These are phyloP conservation scores for Ruditapes philippinarum DNA, from an alignment of 1,140 invertebrate species.

Conservation along the genomic window DNA sequence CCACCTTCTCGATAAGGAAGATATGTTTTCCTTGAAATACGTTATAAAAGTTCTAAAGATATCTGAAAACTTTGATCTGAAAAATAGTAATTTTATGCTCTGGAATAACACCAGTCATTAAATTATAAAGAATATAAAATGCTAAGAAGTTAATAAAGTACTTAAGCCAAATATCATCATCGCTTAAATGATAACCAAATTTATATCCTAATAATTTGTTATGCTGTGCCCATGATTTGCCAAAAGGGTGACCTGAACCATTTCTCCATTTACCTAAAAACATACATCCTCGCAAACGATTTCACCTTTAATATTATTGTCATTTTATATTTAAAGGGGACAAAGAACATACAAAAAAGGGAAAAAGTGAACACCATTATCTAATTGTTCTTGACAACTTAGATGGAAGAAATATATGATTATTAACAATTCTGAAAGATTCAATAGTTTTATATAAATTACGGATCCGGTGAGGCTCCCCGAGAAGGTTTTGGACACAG, in stretches of 20 bases:
- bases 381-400: neutral
- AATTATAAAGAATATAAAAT: constrained; percentile 29
- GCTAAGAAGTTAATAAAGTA: constrained; percentile 62
- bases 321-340: neutral
- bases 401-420: neutral
- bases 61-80: too few relatives aligned
- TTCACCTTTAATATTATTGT: constrained; percentile 8
- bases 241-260: constrained; percentile 68
- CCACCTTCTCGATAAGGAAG: too few relatives aligned
- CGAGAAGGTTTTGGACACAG: too few relatives aligned
- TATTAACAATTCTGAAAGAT: constrained; percentile 41
- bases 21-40: too few relatives aligned
- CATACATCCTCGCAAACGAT: constrained; percentile 60
- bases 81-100: too few relatives aligned
- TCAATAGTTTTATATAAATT: constrained; percentile 66
- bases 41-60: too few relatives aligned
- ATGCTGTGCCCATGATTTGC: constrained; percentile 67
- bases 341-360: constrained; percentile 28
- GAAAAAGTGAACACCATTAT: constrained; percentile 10
- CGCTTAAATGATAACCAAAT: constrained; percentile 50
- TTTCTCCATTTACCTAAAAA: constrained; percentile 70
- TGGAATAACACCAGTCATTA: too few relatives aligned
- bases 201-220: constrained; percentile 64
- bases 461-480: too few relatives aligned
- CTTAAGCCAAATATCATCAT: constrained; percentile 67